phyloP scores from a whole-genome alignment of 2,113 vertebrate genomes.

The Phyllostomus discolor region DNA sequence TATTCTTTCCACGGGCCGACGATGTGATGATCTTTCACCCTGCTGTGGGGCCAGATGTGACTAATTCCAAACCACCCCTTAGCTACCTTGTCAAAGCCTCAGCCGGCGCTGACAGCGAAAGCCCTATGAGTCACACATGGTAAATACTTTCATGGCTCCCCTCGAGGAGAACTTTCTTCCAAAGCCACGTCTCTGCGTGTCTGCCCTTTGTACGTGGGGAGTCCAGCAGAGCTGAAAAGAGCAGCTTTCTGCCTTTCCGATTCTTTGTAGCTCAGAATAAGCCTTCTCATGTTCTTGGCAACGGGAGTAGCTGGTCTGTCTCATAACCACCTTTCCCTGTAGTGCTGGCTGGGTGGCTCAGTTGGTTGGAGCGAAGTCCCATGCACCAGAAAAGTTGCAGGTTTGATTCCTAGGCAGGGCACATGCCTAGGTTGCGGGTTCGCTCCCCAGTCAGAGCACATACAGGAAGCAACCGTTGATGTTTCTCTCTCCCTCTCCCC shows the following conservation, averaged over 20 bases:
- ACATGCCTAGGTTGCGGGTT: too few relatives aligned
- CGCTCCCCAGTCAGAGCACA: too few relatives aligned
- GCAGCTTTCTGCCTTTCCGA: neutral
- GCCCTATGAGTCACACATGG: neutral
- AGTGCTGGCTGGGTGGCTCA: neutral
- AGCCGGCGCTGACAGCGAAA: neutral
- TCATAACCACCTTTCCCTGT: neutral
- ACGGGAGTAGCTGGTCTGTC: neutral
- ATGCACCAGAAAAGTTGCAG: too few relatives aligned
- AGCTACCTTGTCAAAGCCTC: neutral
- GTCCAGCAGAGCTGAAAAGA: neutral
- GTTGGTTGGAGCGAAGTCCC: too few relatives aligned
- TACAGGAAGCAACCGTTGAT: too few relatives aligned
- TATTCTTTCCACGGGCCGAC: neutral
- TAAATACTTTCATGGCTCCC: neutral
- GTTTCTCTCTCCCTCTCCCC: too few relatives aligned
- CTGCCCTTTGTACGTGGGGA: neutral
- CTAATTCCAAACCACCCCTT: neutral
- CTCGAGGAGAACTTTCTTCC: neutral
- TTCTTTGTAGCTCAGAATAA: neutral
- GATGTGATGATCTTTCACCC: neutral
- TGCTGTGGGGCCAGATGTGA: neutral
- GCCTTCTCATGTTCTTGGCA: constrained; percentile 38
- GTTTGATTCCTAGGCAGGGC: too few relatives aligned
- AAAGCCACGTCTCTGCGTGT: neutral